Percentiles rank a stretch among this genome's conserved stretches.
Conservation (phyloP, 2,113 vertebrate genomes). For the Todiramphus saurophagus region DNA sequence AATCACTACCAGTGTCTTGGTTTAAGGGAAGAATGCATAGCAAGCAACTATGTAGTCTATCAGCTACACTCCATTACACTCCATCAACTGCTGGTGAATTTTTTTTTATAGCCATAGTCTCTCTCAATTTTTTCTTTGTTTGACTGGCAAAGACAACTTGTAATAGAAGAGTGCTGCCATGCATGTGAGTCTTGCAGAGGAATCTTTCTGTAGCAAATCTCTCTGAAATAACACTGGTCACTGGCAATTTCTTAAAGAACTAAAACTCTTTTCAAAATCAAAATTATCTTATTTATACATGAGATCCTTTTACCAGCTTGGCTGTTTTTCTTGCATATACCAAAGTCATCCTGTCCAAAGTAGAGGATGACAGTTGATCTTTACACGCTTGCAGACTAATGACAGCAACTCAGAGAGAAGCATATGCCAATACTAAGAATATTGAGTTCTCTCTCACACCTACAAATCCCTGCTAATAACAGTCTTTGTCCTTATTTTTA, state of each 20-base stretch:
- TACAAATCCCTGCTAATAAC: neutral
- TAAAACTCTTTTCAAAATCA: neutral
- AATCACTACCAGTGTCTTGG: neutral
- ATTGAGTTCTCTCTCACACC: neutral
- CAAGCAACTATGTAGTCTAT: neutral
- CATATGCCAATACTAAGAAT: neutral
- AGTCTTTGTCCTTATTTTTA: neutral
- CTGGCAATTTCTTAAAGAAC: neutral
- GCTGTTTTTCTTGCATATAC: neutral
- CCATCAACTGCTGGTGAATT: neutral
- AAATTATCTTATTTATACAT: neutral
- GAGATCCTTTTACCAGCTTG: neutral
- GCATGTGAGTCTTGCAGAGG: neutral
- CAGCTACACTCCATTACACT: neutral
- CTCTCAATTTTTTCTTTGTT: neutral
- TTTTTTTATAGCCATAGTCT: neutral
- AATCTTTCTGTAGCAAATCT: neutral
- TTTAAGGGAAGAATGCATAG: neutral
- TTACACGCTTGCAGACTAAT: neutral
- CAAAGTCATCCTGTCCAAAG: neutral
- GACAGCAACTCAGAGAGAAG: neutral
- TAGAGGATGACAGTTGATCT: neutral
- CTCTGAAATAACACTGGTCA: neutral
- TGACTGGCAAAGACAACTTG: neutral
- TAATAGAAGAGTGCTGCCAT: neutral